Evolutionary conservation across 2,888 invertebrate species (phyloP).

Genomic region (Archips xylosteana): DNA sequence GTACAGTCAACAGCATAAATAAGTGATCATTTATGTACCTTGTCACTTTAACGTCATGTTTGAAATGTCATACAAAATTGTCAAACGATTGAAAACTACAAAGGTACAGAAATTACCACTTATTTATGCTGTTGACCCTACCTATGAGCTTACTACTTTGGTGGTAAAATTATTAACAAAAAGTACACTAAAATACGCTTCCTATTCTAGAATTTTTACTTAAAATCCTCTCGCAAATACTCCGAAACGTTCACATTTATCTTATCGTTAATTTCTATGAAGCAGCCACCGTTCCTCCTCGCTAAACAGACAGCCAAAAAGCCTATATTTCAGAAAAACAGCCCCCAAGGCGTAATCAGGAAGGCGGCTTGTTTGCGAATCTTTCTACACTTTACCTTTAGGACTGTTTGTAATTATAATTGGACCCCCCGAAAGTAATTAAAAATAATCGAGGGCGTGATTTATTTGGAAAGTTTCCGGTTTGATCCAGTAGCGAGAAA

Average conservation of each 20-base stretch:
- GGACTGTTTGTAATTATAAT: slow-evolving; percentile 53
- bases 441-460: slow-evolving; percentile 52
- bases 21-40: no score
- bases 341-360: slow-evolving; percentile 47
- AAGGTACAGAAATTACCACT: no score
- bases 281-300: slow-evolving; percentile 20
- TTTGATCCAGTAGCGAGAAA: slow-evolving; percentile 36
- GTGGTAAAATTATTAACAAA: no score
- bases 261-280: slow-evolving; percentile 24
- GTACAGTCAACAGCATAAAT: no score
- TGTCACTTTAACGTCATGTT: no score
- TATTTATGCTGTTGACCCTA: no score
- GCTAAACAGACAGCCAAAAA: slow-evolving; percentile 25
- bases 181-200: not conserved
- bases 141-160: no score
- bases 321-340: slow-evolving; percentile 31
- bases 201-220: not conserved
- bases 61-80: no score
- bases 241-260: slow-evolving; percentile 6
- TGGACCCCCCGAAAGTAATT: slow-evolving; percentile 54
- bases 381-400: slow-evolving; percentile 42
- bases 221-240: not conserved
- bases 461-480: slow-evolving; percentile 48
- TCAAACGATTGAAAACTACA: no score
- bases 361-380: slow-evolving; percentile 45